These are phyloP conservation scores for Ramazzottius varieornatus DNA, from an alignment of 2,888 invertebrate genomes.

Conservation along the genomic window DNA sequence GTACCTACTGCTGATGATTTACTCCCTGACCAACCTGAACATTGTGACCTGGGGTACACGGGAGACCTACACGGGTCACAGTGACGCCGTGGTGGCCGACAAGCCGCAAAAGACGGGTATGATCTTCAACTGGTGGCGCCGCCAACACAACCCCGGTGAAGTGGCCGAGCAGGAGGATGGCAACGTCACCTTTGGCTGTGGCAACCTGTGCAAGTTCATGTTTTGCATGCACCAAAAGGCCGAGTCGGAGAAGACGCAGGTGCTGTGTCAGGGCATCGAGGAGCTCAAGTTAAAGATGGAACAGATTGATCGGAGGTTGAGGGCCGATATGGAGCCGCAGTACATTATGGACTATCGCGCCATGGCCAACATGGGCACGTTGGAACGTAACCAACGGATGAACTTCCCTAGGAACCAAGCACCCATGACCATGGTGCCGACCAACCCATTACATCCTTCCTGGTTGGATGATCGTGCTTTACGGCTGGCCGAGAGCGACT, in stretches of 20 bases:
- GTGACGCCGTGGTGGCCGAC: neutral
- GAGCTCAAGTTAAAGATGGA: neutral
- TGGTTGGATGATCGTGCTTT: neutral
- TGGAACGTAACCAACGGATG: neutral
- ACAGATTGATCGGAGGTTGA: neutral
- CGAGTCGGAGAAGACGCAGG: conserved; percentile 3
- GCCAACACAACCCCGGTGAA: neutral
- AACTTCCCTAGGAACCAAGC: neutral
- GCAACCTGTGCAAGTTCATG: conserved; percentile 1
- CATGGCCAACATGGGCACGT: neutral
- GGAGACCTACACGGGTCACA: conserved; percentile 28
- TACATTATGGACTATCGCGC: neutral
- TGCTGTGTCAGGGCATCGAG: conserved; percentile 2
- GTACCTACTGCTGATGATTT: conserved; percentile 71
- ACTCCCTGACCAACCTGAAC: conserved; percentile 70
- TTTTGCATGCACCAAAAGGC: conserved; percentile 1
- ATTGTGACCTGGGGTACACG: conserved; percentile 82
- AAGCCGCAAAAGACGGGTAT: neutral
- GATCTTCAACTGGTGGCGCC: conserved; percentile 4
- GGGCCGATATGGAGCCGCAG: neutral
- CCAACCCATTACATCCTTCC: neutral
- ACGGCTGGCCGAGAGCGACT: neutral
- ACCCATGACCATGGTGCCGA: neutral
- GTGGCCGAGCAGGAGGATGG: neutral
- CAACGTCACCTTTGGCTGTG: neutral